These are phyloP conservation scores for Drosophila saltans DNA, from an alignment of 1,140 invertebrate genomes.

Conservation along the genomic window DNA sequence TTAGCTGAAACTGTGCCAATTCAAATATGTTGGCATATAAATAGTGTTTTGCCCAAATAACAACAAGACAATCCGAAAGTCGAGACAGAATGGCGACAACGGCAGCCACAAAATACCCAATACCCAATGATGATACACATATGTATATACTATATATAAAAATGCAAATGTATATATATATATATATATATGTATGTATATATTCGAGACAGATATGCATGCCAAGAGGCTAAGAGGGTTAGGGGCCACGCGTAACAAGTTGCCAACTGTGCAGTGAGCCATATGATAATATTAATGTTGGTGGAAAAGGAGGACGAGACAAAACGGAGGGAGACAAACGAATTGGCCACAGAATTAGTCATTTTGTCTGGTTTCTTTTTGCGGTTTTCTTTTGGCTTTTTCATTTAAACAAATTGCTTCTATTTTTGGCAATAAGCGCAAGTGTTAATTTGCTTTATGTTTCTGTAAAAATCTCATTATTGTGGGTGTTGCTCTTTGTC, in stretches of 20 bases:
- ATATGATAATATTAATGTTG: slow-evolving; percentile 1
- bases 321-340: too few relatives aligned
- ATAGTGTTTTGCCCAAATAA: slow-evolving; percentile 8
- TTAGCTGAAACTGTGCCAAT: slow-evolving; percentile 9
- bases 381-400: slow-evolving; percentile 18
- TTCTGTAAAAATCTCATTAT: neutral
- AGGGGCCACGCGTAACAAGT: slow-evolving; percentile 21
- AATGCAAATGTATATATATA: neutral
- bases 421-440: slow-evolving; percentile 26
- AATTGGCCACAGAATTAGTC: neutral
- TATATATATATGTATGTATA: neutral
- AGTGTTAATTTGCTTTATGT: slow-evolving; percentile 31
- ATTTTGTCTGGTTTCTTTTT: slow-evolving; percentile 13
- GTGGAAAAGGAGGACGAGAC: neutral
- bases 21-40: slow-evolving; percentile 11
- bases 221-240: slow-evolving; percentile 6
- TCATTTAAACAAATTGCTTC: slow-evolving; percentile 13
- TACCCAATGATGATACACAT: slow-evolving; percentile 7
- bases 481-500: slow-evolving; percentile 1
- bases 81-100: slow-evolving; percentile 19
- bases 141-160: neutral
- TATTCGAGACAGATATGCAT: neutral
- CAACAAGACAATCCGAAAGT: slow-evolving; percentile 4
- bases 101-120: slow-evolving; percentile 1
- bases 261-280: slow-evolving; percentile 20